Conservation (phyloP, 2,113 vertebrate genomes). For the Brachirus orientalis region DNA sequence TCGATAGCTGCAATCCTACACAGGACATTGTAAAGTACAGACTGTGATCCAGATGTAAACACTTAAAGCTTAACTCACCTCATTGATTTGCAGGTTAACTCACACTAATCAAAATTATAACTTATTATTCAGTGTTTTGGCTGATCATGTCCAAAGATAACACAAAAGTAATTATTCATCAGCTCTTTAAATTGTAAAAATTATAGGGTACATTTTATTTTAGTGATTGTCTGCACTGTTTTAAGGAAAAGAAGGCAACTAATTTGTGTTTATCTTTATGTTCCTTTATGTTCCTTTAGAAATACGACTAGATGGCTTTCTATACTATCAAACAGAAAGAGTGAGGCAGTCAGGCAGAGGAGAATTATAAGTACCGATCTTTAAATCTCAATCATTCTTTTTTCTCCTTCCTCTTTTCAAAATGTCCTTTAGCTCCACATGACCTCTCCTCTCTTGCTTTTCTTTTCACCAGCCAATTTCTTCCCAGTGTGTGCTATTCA, state of each 20-base stretch:
- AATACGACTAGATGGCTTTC: background rate
- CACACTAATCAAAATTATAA: no score
- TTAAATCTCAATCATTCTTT: slow-evolving; percentile 28
- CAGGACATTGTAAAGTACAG: no score
- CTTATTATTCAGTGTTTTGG: no score
- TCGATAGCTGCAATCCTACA: no score
- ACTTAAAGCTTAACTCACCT: no score
- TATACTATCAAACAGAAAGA: slow-evolving; percentile 18
- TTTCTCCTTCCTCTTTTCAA: slow-evolving; percentile 46
- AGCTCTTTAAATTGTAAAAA: no score
- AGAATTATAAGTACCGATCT: slow-evolving; percentile 36
- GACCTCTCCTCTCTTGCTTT: slow-evolving; percentile 24
- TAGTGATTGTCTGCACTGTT: background rate
- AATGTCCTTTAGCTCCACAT: slow-evolving; percentile 36
- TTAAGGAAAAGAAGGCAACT: background rate
- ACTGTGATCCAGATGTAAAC: background rate
- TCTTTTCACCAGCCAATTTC: slow-evolving; percentile 47
- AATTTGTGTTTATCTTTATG: background rate
- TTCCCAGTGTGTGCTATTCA: slow-evolving; percentile 39
- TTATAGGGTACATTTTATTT: no score
- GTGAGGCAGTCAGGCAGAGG: slow-evolving; percentile 9
- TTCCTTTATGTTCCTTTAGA: background rate
- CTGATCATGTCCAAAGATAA: no score
- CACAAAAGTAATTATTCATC: no score
- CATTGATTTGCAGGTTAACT: no score